Evolutionary conservation across 2,113 vertebrate species (phyloP).

Genomic region (Miniopterus natalensis): DNA sequence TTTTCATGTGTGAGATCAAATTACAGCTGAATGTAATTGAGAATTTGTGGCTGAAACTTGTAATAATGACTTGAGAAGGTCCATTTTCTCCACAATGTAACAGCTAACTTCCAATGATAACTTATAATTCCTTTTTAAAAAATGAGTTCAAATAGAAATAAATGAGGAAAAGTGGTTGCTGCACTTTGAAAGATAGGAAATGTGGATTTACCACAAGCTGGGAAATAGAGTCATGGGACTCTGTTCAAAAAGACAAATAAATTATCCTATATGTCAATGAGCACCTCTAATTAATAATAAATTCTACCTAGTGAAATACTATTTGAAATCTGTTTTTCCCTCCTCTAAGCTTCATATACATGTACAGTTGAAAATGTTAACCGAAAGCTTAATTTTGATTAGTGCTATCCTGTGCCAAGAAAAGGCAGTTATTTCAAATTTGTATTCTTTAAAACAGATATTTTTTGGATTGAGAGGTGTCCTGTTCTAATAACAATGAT

Average conservation of each 20-base stretch:
- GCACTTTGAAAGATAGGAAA: background rate
- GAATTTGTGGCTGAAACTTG: background rate
- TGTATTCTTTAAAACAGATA: background rate
- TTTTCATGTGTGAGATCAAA: background rate
- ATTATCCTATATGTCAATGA: background rate
- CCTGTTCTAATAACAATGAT: background rate
- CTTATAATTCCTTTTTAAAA: background rate
- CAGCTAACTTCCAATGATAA: background rate
- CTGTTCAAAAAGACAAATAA: background rate
- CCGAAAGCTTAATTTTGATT: background rate
- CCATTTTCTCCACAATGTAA: background rate
- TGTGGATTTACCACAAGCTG: background rate
- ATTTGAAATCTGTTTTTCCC: background rate
- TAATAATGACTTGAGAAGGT: background rate
- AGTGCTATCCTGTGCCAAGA: background rate
- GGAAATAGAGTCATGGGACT: background rate
- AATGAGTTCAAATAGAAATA: background rate
- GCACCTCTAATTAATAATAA: background rate
- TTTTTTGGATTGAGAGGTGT: background rate
- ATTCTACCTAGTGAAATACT: background rate
- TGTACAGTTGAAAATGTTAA: background rate
- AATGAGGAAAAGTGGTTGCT: background rate
- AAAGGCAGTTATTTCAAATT: background rate
- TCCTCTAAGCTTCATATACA: background rate
- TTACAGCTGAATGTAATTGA: background rate